These are phyloP conservation scores for Microcebus murinus DNA, from an alignment of 2,113 vertebrate genomes.

Conservation along the genomic window DNA sequence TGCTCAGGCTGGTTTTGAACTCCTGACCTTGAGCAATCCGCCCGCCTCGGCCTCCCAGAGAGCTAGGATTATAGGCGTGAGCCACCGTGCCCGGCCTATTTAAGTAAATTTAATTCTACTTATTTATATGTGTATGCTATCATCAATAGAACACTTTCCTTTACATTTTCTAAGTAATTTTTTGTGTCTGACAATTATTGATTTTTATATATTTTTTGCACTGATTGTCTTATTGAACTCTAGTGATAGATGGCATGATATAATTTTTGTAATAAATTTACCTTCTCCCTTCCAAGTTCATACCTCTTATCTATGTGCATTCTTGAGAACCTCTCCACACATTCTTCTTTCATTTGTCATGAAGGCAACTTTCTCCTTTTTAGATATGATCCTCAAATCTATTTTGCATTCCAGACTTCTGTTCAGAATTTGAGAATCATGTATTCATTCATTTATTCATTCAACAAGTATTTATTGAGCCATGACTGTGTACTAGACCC, in stretches of 20 bases:
- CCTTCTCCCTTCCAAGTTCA: neutral
- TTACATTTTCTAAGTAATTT: neutral
- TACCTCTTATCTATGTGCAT: neutral
- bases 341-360: neutral
- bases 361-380: neutral
- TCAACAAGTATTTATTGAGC: constrained; percentile 7
- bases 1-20: no score
- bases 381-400: neutral
- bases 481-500: neutral
- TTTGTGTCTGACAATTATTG: neutral
- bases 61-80: no score
- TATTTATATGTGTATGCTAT: neutral
- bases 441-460: constrained; percentile 11
- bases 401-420: neutral
- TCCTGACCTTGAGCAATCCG: no score
- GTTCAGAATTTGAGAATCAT: constrained; percentile 1
- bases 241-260: neutral
- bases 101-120: neutral
- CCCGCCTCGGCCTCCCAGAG: no score
- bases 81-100: no score
- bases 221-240: neutral
- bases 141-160: neutral
- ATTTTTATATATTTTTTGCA: constrained; percentile 22
- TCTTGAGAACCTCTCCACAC: neutral
- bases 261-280: neutral